phyloP scores from a whole-genome alignment of 2,888 invertebrate genomes.

The Argynnis bischoffii region DNA sequence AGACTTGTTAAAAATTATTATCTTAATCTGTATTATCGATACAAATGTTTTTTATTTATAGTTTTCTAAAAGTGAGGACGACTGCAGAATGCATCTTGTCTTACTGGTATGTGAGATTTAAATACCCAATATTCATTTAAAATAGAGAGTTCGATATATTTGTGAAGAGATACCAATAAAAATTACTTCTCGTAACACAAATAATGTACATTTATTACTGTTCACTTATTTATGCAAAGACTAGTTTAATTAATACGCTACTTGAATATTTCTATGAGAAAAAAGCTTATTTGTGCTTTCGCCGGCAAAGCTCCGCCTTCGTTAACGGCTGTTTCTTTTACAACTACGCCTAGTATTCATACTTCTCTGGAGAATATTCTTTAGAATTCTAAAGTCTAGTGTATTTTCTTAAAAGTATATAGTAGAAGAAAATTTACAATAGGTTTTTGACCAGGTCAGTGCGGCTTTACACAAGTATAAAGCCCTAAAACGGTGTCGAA shows the following conservation, averaged over 20 bases:
- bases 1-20: too few relatives aligned
- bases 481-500: too few relatives aligned
- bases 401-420: conserved; percentile 2
- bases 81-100: too few relatives aligned
- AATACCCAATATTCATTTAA: too few relatives aligned
- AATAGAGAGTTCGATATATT: too few relatives aligned
- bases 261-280: conserved; percentile 18
- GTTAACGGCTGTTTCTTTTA: conserved; percentile 17
- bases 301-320: conserved; percentile 14
- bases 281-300: conserved; percentile 13
- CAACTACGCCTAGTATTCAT: conserved; percentile 10
- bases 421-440: conserved; percentile 1
- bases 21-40: too few relatives aligned
- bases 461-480: too few relatives aligned
- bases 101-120: too few relatives aligned
- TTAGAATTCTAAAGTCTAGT: conserved; percentile 9
- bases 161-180: too few relatives aligned
- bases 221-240: neutral
- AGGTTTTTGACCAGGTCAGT: neutral
- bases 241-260: conserved; percentile 21
- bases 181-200: neutral
- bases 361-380: conserved; percentile 7
- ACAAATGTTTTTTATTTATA: too few relatives aligned
- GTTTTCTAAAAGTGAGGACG: too few relatives aligned
- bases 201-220: neutral